phyloP scores from a whole-genome alignment of 2,113 vertebrate species.

The Oenanthe oenanthe region DNA sequence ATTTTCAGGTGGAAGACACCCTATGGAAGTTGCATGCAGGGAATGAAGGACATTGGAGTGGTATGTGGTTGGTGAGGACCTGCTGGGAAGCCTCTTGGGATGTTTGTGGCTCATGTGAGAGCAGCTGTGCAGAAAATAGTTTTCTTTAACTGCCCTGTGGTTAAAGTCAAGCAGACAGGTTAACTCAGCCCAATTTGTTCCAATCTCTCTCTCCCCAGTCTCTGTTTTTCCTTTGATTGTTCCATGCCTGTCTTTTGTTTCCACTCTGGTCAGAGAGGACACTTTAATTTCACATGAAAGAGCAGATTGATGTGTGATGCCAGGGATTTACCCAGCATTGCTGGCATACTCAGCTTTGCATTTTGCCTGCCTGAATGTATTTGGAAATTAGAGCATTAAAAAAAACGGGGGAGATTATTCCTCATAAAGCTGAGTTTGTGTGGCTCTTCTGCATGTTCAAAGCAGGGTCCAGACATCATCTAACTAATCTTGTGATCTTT shows the following conservation, averaged over 20 bases:
- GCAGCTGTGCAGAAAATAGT: neutral
- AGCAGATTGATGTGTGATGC: conserved; percentile 18
- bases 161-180: neutral
- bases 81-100: neutral
- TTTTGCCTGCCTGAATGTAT: conserved; percentile 5
- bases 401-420: neutral
- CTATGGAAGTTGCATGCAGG: neutral
- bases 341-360: neutral
- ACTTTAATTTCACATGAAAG: conserved; percentile 54
- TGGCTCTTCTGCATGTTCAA: neutral
- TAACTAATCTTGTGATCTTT: neutral
- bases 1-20: neutral
- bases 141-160: neutral
- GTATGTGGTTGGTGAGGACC: neutral
- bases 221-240: neutral
- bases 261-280: neutral
- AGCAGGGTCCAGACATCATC: neutral
- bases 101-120: neutral
- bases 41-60: neutral
- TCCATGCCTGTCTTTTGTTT: neutral
- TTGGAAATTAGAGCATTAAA: conserved; percentile 5
- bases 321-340: conserved; percentile 53
- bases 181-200: neutral
- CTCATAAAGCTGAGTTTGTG: neutral
- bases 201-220: neutral